Evolutionary conservation across 2,113 vertebrate species (phyloP), one percentile per base, ranked within the genome.

Genomic region (Equus quagga): DNA sequence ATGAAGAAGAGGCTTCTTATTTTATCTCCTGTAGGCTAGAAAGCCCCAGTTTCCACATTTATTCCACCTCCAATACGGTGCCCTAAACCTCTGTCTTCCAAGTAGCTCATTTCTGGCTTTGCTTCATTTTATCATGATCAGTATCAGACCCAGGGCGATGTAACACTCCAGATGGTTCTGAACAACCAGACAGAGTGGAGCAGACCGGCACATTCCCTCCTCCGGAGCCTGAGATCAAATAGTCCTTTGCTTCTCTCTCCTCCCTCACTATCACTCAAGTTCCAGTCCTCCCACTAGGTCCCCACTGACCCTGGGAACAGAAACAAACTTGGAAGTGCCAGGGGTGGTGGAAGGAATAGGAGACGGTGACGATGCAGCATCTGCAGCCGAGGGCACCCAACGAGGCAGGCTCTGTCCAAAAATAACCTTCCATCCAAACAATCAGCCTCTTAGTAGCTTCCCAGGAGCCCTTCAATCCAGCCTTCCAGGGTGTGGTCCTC

Each of bases 341-440:
- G 46, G 49, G 67, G 72, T 31, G 18, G 62, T 65, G 67, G 8
- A 36, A 75, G 28, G 70, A 36, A 49, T 19, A 65, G 28, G 41
- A 69, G 76, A 81, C 58, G 28, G n/a, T 12, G 85, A 95, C 65
- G 75, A 83, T 15, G 2, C 41, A 67, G 60, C 83, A 41, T 64
- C 56, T 19, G 36, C 7, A n/a, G 94, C 88, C n/a, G 9, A 89
- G 64, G 89, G 73, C 41, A 95, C 69, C 70, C 49, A 89, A 91
- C 2, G 65, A 58, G 51, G 51, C 79, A 96, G n/a, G 36, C 80
- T 56, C 41, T 26, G 36, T 94, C 97, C 85, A 91, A 95, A 97
- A 96, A 91, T 87, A 96, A 54, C 41, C 70, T 76, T 69, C 17
- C n/a, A 7, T 62, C 49, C 89, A 86, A 91, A 81, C n/a, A 89